Evolutionary conservation across 2,888 invertebrate species (phyloP).

Genomic region (Eristalis tenax): DNA sequence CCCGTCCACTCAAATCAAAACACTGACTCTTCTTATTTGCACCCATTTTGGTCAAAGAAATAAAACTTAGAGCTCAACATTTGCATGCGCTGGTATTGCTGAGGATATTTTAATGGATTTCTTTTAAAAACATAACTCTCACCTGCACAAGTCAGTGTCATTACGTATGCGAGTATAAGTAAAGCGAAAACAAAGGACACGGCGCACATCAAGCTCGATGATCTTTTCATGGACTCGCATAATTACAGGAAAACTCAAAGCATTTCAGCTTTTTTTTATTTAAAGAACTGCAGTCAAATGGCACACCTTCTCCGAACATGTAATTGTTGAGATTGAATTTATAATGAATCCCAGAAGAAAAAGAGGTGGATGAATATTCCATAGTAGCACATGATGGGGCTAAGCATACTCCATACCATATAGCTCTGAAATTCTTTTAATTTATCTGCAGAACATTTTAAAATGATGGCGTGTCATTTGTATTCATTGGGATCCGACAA

Average conservation of each 20-base stretch:
- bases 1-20: constrained; percentile 4
- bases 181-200: constrained; percentile 53
- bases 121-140: constrained; percentile 56
- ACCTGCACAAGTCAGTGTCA: constrained; percentile 20
- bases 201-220: constrained; percentile 73
- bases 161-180: constrained; percentile 16
- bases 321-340: constrained; percentile 70
- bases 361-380: neutral
- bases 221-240: constrained; percentile 81
- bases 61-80: constrained; percentile 33
- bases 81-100: constrained; percentile 33
- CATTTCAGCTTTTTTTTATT: constrained; percentile 39
- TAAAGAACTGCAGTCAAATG: constrained; percentile 43
- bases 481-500: constrained; percentile 51
- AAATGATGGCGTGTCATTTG: constrained; percentile 50
- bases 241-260: constrained; percentile 78
- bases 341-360: constrained; percentile 57
- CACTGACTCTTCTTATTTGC: constrained; percentile 20
- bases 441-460: constrained; percentile 62
- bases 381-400: constrained; percentile 42
- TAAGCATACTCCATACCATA: constrained; percentile 64
- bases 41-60: constrained; percentile 20
- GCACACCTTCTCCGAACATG: constrained; percentile 53
- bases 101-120: constrained; percentile 57
- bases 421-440: constrained; percentile 53